Percentiles rank a stretch among this genome's conserved stretches.
Evolutionary conservation across 2,113 vertebrate species (phyloP).

Genomic region (Zapus hudsonius): DNA sequence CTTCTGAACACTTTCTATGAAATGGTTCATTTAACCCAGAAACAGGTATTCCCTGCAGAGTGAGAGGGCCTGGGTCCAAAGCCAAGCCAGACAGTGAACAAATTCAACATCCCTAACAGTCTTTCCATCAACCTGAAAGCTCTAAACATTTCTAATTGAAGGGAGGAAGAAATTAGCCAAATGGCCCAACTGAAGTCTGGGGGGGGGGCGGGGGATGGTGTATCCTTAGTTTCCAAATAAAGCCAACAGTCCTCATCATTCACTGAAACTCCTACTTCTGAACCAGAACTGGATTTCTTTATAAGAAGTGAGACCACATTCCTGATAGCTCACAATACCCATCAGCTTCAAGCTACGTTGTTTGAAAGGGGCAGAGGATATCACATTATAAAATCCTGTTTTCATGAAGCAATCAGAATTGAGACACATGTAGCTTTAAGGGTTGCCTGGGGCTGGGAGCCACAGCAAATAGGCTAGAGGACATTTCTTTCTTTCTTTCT

Average conservation of each 20-base stretch:
- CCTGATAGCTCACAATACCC: neutral
- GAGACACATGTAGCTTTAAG: too few species aligned
- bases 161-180: neutral
- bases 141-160: neutral
- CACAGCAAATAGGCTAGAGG: neutral
- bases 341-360: neutral
- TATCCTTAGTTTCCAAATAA: neutral
- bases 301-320: neutral
- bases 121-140: neutral
- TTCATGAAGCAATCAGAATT: neutral
- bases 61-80: neutral
- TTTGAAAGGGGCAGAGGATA: neutral
- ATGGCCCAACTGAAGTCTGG: neutral
- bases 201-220: accelerated
- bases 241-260: neutral
- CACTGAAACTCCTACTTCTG: neutral
- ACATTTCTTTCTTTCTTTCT: neutral
- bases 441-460: neutral
- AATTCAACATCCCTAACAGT: neutral
- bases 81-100: neutral
- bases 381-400: neutral
- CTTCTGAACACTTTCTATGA: neutral
- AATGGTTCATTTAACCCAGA: neutral
- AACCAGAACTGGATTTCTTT: neutral
- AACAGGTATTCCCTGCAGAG: neutral